A percentile compares a stretch with the other conserved stretches of the same genome.
Conservation (phyloP, 2,888 invertebrate genomes). For the Deilephila elpenor region DNA sequence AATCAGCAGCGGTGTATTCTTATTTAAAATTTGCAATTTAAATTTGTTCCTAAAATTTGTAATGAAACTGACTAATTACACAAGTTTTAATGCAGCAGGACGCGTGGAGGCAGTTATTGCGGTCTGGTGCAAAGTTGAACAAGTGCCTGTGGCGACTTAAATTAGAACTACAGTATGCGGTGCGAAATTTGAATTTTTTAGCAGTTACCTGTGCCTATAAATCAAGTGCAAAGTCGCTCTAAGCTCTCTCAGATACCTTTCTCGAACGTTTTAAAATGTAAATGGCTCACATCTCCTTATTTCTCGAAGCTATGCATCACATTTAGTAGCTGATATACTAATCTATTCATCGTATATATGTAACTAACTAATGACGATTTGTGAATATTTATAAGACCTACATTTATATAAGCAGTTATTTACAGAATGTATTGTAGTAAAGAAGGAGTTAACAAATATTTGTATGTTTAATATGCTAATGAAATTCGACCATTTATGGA, state of each 20-base stretch:
- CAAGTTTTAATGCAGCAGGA: slow-evolving; percentile 16
- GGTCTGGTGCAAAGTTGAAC: slow-evolving; percentile 60
- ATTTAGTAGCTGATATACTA: not conserved
- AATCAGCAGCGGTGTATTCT: not conserved
- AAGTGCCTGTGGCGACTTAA: slow-evolving; percentile 50
- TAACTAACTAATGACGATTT: not conserved
- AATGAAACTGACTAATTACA: slow-evolving; percentile 30
- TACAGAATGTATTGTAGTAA: no score
- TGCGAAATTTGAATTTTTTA: slow-evolving; percentile 80
- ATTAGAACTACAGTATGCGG: slow-evolving; percentile 57
- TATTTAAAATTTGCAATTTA: slow-evolving; percentile 36
- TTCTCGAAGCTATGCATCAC: slow-evolving; percentile 3
- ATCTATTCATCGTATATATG: not conserved
- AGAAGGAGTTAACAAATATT: no score
- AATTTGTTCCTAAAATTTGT: slow-evolving; percentile 39
- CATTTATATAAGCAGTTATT: no score
- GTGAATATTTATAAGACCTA: no score
- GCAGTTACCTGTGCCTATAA: slow-evolving; percentile 82
- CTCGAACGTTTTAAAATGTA: slow-evolving; percentile 80
- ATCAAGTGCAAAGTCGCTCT: slow-evolving; percentile 78
- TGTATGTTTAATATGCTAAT: no score
- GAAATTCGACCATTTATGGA: no score
- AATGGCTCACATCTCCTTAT: slow-evolving; percentile 57
- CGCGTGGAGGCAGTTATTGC: slow-evolving; percentile 58
- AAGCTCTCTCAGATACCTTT: slow-evolving; percentile 75